Percentiles rank a stretch among this genome's conserved stretches.
Evolutionary conservation across 37 sponge, comb jelly and placozoan species (phyloP).

Genomic region (Bolinopsis microptera): DNA sequence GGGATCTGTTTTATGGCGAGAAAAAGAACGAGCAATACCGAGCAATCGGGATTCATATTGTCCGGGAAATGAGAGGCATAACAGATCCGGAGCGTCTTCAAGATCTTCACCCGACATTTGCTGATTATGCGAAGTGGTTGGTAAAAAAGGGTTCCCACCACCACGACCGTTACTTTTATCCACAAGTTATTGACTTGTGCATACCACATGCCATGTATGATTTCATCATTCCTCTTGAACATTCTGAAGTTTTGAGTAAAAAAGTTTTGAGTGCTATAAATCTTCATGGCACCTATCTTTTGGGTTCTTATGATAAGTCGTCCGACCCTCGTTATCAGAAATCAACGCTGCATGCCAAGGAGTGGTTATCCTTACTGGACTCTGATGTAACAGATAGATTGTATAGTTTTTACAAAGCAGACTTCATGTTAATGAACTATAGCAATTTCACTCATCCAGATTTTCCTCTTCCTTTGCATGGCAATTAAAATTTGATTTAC

Average conservation of each 20-base stretch:
- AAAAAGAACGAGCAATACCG: background rate
- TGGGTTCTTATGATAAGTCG: background rate
- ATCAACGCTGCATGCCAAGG: background rate
- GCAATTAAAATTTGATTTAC: background rate
- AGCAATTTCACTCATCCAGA: background rate
- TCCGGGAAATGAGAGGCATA: constrained; percentile 13
- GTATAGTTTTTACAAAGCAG: background rate
- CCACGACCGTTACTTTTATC: constrained; percentile 1
- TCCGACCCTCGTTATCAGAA: background rate
- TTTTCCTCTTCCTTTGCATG: background rate
- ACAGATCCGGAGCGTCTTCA: background rate
- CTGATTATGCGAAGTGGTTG: background rate
- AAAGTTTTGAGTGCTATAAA: background rate
- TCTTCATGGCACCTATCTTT: background rate
- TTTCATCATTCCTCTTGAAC: background rate
- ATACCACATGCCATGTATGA: constrained; percentile 1
- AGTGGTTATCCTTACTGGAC: background rate
- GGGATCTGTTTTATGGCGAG: background rate
- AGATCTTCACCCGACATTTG: background rate
- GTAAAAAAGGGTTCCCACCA: background rate
- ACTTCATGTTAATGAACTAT: background rate
- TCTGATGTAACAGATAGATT: background rate
- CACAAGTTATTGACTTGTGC: background rate
- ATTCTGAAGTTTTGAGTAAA: background rate
- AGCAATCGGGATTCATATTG: background rate